Conservation (phyloP, 2,113 vertebrate genomes). For the Tenebrosternarchus preto region DNA sequence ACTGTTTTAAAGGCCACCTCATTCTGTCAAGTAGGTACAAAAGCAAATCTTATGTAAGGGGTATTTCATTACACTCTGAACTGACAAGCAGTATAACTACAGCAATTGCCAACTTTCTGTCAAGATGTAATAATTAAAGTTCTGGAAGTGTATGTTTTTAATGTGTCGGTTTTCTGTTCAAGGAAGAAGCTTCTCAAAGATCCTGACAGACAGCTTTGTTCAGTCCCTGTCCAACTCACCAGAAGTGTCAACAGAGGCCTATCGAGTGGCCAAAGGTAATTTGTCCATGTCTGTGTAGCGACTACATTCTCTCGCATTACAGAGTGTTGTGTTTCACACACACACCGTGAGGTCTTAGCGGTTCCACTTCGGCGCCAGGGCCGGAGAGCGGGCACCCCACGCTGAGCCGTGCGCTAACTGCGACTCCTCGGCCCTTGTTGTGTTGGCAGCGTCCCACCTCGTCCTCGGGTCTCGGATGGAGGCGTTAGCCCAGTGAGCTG, state of each 20-base stretch:
- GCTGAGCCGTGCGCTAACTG: slow-evolving; percentile 13
- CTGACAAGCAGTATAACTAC: not conserved
- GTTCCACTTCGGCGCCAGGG: no score
- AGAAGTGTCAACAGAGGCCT: slow-evolving; percentile 70
- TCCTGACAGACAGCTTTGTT: slow-evolving; percentile 54
- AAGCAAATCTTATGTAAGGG: not conserved
- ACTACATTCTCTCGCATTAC: slow-evolving; percentile 19
- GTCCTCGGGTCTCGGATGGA: slow-evolving; percentile 61
- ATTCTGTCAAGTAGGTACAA: not conserved
- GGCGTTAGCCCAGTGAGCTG: slow-evolving; percentile 60
- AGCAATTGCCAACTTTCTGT: not conserved
- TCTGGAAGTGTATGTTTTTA: not conserved
- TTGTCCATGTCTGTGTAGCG: not conserved
- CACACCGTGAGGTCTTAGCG: not conserved
- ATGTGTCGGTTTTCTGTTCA: slow-evolving; percentile 50
- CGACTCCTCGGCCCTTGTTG: slow-evolving; percentile 22
- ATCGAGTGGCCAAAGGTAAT: slow-evolving; percentile 68
- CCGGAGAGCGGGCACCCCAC: not conserved
- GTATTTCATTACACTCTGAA: not conserved
- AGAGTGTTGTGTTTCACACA: not conserved
- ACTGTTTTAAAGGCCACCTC: not conserved
- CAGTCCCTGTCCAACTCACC: slow-evolving; percentile 66
- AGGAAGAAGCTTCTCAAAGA: slow-evolving; percentile 70
- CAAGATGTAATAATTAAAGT: not conserved
- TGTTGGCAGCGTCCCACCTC: slow-evolving; percentile 63